phyloP scores from a whole-genome alignment of 2,113 vertebrate species.

The Larimichthys polyactis region DNA sequence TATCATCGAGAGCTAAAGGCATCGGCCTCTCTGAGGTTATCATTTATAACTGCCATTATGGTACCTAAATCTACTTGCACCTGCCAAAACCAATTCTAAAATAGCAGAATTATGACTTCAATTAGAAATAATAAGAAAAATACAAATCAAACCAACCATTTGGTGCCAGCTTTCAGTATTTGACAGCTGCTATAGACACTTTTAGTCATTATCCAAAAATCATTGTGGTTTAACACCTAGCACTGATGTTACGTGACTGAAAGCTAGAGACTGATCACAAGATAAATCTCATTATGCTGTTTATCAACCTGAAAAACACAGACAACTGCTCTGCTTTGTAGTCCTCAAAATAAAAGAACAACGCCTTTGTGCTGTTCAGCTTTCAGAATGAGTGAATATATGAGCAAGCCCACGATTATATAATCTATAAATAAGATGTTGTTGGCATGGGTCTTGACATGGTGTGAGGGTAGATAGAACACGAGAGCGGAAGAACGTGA shows the following conservation, averaged over 20 bases:
- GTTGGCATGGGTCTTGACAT: constrained; percentile 16
- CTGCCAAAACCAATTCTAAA: background rate
- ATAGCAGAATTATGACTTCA: background rate
- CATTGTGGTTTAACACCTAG: background rate
- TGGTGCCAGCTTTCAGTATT: background rate
- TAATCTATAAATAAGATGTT: constrained; percentile 19
- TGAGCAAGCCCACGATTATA: background rate
- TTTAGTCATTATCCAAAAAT: background rate
- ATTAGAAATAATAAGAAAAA: background rate
- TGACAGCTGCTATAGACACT: background rate
- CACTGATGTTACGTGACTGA: background rate
- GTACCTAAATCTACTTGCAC: too few relatives aligned
- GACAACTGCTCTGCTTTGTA: background rate
- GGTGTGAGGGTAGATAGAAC: constrained; percentile 14
- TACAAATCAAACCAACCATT: background rate
- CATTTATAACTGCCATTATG: background rate
- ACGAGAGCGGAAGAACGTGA: background rate
- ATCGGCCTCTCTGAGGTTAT: too few relatives aligned
- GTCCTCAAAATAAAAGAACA: background rate
- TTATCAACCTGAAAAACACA: background rate
- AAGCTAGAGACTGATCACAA: constrained; percentile 3
- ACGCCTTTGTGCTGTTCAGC: background rate
- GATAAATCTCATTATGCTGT: background rate
- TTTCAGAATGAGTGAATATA: background rate
- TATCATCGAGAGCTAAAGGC: background rate